A percentile compares a stretch with the other conserved stretches of the same genome.
These are phyloP conservation scores for Lithosia quadra DNA, from an alignment of 2,888 invertebrate genomes.

Conservation along the genomic window DNA sequence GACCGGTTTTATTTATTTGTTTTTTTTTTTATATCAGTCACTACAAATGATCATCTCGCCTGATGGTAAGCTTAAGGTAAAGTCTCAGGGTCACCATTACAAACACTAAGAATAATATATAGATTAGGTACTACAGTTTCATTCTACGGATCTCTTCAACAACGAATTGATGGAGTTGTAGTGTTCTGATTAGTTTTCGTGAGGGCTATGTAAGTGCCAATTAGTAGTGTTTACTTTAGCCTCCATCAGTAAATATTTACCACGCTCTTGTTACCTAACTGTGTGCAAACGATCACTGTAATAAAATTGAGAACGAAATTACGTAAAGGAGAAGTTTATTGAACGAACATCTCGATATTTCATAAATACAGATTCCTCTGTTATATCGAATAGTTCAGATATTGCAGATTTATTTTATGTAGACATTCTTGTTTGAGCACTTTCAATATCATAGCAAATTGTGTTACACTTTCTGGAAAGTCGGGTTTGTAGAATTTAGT, in stretches of 20 bases:
- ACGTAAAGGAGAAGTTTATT: constrained; percentile 44
- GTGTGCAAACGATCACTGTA: constrained; percentile 48
- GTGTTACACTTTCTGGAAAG: constrained; percentile 19
- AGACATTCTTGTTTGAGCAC: constrained; percentile 45
- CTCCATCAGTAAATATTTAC: constrained; percentile 57
- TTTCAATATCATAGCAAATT: constrained; percentile 38
- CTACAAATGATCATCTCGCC: too few species aligned
- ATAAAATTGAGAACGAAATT: constrained; percentile 41
- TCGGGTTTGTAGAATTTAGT: neutral
- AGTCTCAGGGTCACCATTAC: too few species aligned
- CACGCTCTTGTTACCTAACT: constrained; percentile 45
- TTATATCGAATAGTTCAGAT: constrained; percentile 50
- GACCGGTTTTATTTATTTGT: too few species aligned
- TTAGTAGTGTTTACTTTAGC: constrained; percentile 61
- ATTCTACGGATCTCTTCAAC: too few species aligned
- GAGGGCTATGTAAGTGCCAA: constrained; percentile 57
- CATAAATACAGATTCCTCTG: constrained; percentile 46
- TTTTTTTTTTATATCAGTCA: too few species aligned
- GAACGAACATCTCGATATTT: constrained; percentile 40
- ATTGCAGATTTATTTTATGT: constrained; percentile 43
- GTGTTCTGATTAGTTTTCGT: constrained; percentile 56
- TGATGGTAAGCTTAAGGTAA: too few species aligned
- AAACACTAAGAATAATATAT: too few species aligned
- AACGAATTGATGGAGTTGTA: constrained; percentile 19
- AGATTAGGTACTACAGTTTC: too few species aligned